phyloP scores from a whole-genome alignment of 2,888 invertebrate species.

The Nebria brevicollis region DNA sequence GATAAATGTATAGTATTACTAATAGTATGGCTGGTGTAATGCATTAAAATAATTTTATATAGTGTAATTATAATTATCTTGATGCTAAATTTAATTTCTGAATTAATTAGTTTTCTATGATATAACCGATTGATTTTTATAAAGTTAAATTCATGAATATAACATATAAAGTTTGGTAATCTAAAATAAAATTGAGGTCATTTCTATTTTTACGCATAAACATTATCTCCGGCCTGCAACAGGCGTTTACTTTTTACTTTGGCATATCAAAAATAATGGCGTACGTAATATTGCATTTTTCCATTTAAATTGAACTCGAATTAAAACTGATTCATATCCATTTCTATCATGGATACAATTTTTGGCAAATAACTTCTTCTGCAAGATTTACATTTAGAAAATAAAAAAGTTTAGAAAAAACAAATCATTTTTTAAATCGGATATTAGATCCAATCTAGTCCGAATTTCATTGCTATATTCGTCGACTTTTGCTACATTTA shows the following conservation, averaged over 20 bases:
- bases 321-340: not conserved
- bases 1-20: not conserved
- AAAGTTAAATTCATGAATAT: constrained; percentile 5
- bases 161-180: constrained; percentile 26
- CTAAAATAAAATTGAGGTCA: constrained; percentile 45
- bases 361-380: too few relatives aligned
- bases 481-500: too few relatives aligned
- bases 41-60: too few relatives aligned
- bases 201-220: constrained; percentile 39
- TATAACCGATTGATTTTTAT: constrained; percentile 10
- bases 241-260: constrained; percentile 23
- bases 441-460: too few relatives aligned
- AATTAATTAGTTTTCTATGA: not conserved
- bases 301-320: not conserved
- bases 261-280: constrained; percentile 28
- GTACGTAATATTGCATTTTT: constrained; percentile 36
- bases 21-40: not conserved
- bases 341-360: too few relatives aligned
- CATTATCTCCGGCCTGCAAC: constrained; percentile 28
- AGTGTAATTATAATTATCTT: too few relatives aligned
- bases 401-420: too few relatives aligned
- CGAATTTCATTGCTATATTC: too few relatives aligned
- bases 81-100: too few relatives aligned
- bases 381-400: too few relatives aligned
- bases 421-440: too few relatives aligned